A percentile compares a stretch with the other conserved stretches of the same genome.
These are phyloP conservation scores for Clupea harengus DNA, from an alignment of 2,113 vertebrate genomes.

Conservation along the genomic window DNA sequence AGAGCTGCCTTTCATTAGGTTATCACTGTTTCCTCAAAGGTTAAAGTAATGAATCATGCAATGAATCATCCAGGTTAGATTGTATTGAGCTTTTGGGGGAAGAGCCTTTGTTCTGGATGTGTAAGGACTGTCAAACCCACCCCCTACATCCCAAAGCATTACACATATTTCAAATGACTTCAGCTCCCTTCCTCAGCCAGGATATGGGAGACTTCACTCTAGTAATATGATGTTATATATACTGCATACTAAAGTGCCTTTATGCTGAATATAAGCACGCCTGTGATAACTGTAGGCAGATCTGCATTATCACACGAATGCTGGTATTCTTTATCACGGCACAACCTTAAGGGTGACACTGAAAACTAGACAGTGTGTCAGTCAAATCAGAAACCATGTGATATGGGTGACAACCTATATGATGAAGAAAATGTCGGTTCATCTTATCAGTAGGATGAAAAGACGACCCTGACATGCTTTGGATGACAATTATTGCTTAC, in stretches of 20 bases:
- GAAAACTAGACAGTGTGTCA: not conserved
- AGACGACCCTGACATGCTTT: not conserved
- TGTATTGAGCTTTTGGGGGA: not conserved
- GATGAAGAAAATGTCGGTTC: not conserved
- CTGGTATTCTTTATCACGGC: not conserved
- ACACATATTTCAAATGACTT: not conserved
- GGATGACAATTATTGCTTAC: not conserved
- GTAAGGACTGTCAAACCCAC: not conserved
- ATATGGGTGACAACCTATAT: not conserved
- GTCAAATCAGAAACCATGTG: no score
- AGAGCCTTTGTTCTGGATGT: not conserved
- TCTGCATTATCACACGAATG: not conserved
- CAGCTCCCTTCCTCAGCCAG: not conserved
- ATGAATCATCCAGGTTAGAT: constrained; percentile 2
- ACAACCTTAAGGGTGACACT: not conserved
- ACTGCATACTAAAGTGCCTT: not conserved
- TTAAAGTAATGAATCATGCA: not conserved
- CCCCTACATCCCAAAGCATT: not conserved
- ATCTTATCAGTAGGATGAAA: not conserved
- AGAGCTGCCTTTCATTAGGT: not conserved
- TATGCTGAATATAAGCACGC: not conserved
- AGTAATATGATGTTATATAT: not conserved
- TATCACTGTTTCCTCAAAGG: not conserved
- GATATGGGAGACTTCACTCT: not conserved
- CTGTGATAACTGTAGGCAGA: not conserved